These are phyloP conservation scores for Agrochola macilenta DNA, from an alignment of 2,888 invertebrate species.

Conservation along the genomic window DNA sequence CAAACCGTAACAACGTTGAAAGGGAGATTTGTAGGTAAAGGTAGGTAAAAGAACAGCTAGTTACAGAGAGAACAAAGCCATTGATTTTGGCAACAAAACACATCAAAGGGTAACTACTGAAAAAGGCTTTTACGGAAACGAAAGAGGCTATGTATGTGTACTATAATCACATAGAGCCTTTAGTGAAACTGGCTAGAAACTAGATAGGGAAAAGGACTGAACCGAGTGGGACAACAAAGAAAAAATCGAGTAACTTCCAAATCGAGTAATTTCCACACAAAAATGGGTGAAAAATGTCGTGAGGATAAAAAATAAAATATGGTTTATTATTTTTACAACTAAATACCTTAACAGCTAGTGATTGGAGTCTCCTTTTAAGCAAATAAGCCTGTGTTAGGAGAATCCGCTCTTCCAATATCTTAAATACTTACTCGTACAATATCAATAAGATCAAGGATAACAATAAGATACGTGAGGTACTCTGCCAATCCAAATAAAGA, in stretches of 20 bases:
- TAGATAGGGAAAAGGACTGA: background rate
- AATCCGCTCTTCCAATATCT: no score
- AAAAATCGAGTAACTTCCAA: constrained; percentile 2
- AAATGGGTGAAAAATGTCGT: background rate
- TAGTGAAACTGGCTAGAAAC: constrained; percentile 28
- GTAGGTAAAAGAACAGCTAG: constrained; percentile 36
- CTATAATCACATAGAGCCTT: constrained; percentile 39
- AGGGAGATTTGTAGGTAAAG: constrained; percentile 59
- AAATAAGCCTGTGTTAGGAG: no score
- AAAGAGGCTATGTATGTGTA: constrained; percentile 7
- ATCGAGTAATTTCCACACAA: background rate
- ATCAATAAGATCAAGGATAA: no score
- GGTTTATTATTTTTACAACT: no score
- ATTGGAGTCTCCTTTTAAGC: no score
- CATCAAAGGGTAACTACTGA: constrained; percentile 50
- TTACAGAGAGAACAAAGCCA: constrained; percentile 54
- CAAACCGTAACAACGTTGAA: constrained; percentile 52
- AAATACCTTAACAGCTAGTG: no score
- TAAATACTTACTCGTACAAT: no score
- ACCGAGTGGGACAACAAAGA: background rate
- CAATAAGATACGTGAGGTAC: no score
- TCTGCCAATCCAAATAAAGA: constrained; percentile 8
- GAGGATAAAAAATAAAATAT: no score
- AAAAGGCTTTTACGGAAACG: constrained; percentile 28
- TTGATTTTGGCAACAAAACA: constrained; percentile 57